A percentile compares a stretch with the other conserved stretches of the same genome.
Evolutionary conservation across 2,113 vertebrate genomes (phyloP).

Genomic region (Dissostichus mawsoni): DNA sequence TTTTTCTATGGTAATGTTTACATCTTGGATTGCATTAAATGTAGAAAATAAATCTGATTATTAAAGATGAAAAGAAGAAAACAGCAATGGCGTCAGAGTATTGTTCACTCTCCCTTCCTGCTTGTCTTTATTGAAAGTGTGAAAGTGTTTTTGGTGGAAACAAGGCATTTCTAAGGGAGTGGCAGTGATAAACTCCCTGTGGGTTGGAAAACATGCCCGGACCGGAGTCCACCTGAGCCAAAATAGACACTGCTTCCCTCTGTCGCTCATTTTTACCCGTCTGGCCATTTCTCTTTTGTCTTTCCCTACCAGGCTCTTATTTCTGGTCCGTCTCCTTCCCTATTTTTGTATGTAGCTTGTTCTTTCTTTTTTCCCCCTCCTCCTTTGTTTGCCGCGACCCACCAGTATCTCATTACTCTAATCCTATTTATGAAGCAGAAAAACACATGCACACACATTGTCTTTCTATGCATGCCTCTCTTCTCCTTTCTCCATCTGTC

Average conservation of each 20-base stretch:
- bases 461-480: neutral
- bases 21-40: neutral
- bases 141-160: conserved; percentile 57
- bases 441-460: conserved; percentile 28
- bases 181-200: conserved; percentile 42
- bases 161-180: conserved; percentile 47
- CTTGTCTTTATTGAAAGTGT: conserved; percentile 43
- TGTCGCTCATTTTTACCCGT: conserved; percentile 3
- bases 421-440: conserved; percentile 57
- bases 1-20: neutral
- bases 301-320: conserved; percentile 28
- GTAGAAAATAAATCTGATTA: conserved; percentile 2
- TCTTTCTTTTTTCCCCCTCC: conserved; percentile 10
- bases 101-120: conserved; percentile 11
- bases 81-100: conserved; percentile 3
- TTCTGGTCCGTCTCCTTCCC: conserved; percentile 44
- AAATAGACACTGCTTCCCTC: conserved; percentile 37
- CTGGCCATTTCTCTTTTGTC: conserved; percentile 39
- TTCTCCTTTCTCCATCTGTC: neutral
- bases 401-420: conserved; percentile 67
- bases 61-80: conserved; percentile 4
- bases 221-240: conserved; percentile 43
- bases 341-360: conserved; percentile 32
- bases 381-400: conserved; percentile 52
- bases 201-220: conserved; percentile 64